Conservation (phyloP, 2,113 vertebrate species). For the Amazona guildingii region DNA sequence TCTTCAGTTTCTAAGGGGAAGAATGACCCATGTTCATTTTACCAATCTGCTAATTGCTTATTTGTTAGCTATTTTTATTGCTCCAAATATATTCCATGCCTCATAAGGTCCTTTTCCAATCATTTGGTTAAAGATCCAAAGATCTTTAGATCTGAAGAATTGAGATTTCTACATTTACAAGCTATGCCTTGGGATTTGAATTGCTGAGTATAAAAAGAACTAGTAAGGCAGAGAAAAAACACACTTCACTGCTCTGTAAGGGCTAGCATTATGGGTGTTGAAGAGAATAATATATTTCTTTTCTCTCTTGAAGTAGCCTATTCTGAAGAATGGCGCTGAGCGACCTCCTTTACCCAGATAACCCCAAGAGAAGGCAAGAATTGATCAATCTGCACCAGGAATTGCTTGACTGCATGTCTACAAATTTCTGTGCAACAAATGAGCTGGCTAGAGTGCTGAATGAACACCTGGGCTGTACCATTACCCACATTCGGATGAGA, state of each 20-base stretch:
- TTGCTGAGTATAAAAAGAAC: neutral
- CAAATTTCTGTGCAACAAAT: constrained; percentile 72
- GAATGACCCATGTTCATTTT: neutral
- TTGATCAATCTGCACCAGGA: constrained; percentile 72
- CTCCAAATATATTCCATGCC: neutral
- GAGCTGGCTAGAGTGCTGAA: constrained; percentile 72
- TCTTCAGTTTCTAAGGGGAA: neutral
- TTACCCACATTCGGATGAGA: constrained; percentile 67
- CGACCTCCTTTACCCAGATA: constrained; percentile 77
- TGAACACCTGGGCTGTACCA: constrained; percentile 65
- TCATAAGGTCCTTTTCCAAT: neutral
- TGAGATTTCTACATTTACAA: neutral
- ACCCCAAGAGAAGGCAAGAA: constrained; percentile 74
- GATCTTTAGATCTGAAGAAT: neutral
- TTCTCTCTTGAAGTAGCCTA: constrained; percentile 36
- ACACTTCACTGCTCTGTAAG: neutral
- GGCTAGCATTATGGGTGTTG: neutral
- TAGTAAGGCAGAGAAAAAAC: neutral
- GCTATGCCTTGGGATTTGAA: neutral
- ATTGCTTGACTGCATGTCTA: constrained; percentile 68
- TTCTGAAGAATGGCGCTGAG: constrained; percentile 72
- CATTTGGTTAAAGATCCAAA: neutral
- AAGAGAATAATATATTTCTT: neutral
- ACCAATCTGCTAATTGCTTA: neutral
- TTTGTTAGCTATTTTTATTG: neutral